These are phyloP conservation scores for Callorhinus ursinus DNA, from an alignment of 2,113 vertebrate species.

Conservation along the genomic window DNA sequence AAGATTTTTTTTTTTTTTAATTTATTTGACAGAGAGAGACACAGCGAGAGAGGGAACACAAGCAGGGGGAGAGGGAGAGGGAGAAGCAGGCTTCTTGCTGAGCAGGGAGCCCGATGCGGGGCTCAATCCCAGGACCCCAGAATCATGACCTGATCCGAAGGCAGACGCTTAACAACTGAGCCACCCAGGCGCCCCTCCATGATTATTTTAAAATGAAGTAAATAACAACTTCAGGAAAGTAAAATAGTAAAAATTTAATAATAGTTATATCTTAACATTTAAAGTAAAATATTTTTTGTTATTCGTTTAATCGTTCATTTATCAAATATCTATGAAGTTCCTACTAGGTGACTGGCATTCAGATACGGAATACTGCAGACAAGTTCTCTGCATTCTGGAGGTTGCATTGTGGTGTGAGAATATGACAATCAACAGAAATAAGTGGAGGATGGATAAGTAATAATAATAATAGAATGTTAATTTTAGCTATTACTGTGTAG, in stretches of 20 bases:
- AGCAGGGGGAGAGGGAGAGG: background rate
- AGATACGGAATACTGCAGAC: background rate
- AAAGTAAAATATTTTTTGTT: background rate
- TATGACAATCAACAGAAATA: background rate
- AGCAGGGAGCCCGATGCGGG: too few relatives aligned
- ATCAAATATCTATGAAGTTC: background rate
- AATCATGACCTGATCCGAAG: too few relatives aligned
- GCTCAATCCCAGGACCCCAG: too few relatives aligned
- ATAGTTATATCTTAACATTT: background rate
- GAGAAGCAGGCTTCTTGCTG: too few relatives aligned
- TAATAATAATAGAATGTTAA: background rate
- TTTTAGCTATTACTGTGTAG: background rate
- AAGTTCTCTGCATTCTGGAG: background rate
- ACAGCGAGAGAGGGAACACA: too few relatives aligned
- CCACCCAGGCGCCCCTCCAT: background rate
- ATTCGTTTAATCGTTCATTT: background rate
- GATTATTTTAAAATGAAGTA: background rate
- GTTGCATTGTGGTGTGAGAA: background rate
- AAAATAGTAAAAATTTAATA: conserved; percentile 12
- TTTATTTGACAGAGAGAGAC: too few relatives aligned
- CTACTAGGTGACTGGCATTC: background rate
- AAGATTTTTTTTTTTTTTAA: too few relatives aligned
- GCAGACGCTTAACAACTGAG: too few relatives aligned
- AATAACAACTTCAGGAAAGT: background rate
- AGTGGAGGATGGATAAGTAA: background rate